Evolutionary conservation across 1,140 invertebrate genomes (phyloP), one percentile per base, ranked within the genome.

Genomic region (Trichonephila clavipes): DNA sequence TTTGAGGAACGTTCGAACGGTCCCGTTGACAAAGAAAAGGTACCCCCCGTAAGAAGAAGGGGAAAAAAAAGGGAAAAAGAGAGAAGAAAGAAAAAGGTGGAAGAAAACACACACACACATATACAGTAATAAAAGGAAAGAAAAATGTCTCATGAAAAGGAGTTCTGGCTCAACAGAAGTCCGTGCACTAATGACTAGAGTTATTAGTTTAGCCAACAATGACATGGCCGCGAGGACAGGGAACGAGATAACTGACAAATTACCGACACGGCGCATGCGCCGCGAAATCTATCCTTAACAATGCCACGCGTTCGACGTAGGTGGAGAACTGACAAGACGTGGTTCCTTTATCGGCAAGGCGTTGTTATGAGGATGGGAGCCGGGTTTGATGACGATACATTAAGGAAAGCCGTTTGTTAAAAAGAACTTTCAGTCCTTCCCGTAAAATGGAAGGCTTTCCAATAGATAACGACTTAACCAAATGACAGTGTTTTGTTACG

Each of bases 201-300:
- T 90, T 94, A 94, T 94, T 94, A 94, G 93, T 94, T 94, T 94
- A 94, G 93, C 81, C 93, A 94, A 94, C 93, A 94, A 94, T 94
- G 93, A 90, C 93, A 94, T 94, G 64, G 87, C 93, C 93, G 92
- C 77, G 72, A 94, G 88, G 93, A 94, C 93, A 85, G 14, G 28
- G 21, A 87, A 82, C 92, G 58, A 94, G 93, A 94, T 94, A 94
- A 89, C 93, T 94, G 93, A 94, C 93, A 94, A 94, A 94, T 94
- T 94, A 94, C 93, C 87, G 24, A 4, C 72, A 34, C 58, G 62
- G 92, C 92, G 92, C 92, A 66, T 93, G 92, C 92, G 85, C 69
- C 18, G 10, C 24, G 69, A 87, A 93, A 93, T 93, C 92, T 93
- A 82, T 88, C 89, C 89, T 62, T 34, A 77, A 90, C 88, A 90